A percentile compares a stretch with the other conserved stretches of the same genome.
These are phyloP conservation scores for Pan troglodytes DNA, from an alignment of 2,113 vertebrate species.

Conservation along the genomic window DNA sequence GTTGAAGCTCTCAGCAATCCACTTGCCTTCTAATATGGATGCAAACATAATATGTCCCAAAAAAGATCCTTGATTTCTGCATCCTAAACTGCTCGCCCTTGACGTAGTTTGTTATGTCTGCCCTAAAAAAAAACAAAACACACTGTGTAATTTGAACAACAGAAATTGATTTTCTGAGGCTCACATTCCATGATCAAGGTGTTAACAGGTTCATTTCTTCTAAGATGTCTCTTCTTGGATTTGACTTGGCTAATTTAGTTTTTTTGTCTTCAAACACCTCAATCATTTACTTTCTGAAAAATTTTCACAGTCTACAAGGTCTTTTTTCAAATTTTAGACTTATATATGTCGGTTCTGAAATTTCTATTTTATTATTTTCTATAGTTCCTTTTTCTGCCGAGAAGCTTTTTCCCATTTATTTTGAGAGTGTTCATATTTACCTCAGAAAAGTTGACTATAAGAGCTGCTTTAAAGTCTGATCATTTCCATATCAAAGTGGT, in stretches of 20 bases:
- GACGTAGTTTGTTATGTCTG: background rate
- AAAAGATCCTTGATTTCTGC: background rate
- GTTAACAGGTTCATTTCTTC: background rate
- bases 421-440: no score
- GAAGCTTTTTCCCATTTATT: no score
- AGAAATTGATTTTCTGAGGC: background rate
- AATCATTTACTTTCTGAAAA: no score
- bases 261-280: no score
- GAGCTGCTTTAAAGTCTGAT: no score
- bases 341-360: no score
- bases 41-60: background rate
- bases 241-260: background rate
- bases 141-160: background rate
- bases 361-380: no score
- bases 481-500: no score
- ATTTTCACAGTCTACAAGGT: no score
- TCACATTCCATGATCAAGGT: background rate
- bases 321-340: no score
- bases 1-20: background rate
- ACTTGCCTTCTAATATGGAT: background rate
- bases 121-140: background rate
- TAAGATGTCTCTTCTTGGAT: background rate
- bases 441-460: no score
- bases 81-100: background rate
- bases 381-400: no score